These are phyloP conservation scores for Gambusia yucatana DNA, from an alignment of 2,797 vertebrate genomes.

Conservation along the genomic window DNA sequence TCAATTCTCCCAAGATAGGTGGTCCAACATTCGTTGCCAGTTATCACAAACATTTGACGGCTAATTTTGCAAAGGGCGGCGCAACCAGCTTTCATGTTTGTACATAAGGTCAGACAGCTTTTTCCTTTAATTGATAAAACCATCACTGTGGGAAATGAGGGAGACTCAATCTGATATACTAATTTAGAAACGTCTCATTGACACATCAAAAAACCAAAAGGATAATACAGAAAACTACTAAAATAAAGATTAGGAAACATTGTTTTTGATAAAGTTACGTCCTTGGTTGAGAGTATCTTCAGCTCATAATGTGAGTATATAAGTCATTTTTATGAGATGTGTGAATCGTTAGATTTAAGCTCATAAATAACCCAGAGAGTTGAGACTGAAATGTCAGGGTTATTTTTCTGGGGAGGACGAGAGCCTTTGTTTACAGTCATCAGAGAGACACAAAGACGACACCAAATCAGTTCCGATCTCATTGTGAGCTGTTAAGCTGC, in stretches of 20 bases:
- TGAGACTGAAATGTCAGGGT: conserved; percentile 22
- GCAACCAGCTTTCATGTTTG: not conserved
- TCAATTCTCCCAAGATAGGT: not conserved
- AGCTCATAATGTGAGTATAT: not conserved
- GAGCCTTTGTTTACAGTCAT: conserved; percentile 74
- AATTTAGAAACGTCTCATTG: not conserved
- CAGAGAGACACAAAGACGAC: conserved; percentile 60
- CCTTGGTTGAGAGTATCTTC: not conserved
- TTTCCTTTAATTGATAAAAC: not conserved
- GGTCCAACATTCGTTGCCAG: not conserved
- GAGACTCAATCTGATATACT: not conserved
- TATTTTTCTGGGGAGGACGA: conserved; percentile 28
- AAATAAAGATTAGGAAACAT: not conserved
- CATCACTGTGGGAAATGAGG: not conserved
- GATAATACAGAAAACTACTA: not conserved
- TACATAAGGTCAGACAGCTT: not conserved
- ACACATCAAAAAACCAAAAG: not conserved
- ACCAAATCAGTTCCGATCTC: conserved; percentile 64
- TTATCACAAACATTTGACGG: not conserved
- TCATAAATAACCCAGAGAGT: not conserved
- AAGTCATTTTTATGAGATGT: not conserved
- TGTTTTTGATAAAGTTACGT: not conserved
- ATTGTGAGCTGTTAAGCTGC: conserved; percentile 65
- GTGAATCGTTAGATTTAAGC: not conserved
- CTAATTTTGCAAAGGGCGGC: not conserved